Evolutionary conservation across 1,140 invertebrate genomes (phyloP).

Genomic region (Brachystomella parvula): DNA sequence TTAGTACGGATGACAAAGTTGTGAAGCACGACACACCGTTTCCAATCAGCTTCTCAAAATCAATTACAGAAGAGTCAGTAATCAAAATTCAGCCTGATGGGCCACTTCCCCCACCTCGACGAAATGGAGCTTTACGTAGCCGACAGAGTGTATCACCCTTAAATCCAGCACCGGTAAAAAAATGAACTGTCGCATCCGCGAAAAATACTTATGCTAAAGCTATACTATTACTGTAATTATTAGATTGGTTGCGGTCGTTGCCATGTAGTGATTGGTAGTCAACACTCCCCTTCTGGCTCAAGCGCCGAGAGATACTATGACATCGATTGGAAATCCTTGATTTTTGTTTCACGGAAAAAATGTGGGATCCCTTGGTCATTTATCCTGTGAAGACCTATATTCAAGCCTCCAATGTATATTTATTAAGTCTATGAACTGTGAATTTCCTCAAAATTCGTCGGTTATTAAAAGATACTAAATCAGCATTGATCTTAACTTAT

Average conservation of each 20-base stretch:
- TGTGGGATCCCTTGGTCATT: conserved; percentile 23
- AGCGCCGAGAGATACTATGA: not conserved
- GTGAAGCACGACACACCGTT: not conserved
- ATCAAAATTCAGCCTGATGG: not conserved
- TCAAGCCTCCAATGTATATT: not conserved
- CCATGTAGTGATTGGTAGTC: conserved; percentile 6
- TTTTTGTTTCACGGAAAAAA: not conserved
- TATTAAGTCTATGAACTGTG: conserved; percentile 5
- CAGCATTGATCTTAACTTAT: not conserved
- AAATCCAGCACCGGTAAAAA: not conserved
- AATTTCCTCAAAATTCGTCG: not conserved
- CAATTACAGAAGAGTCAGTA: not conserved
- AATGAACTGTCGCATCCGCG: no score
- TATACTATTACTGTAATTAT: not conserved
- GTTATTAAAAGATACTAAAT: not conserved
- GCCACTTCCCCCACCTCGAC: not conserved
- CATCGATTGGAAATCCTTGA: not conserved
- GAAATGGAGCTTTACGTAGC: not conserved
- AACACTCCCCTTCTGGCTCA: not conserved
- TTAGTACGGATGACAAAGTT: conserved; percentile 12
- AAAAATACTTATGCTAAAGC: not conserved
- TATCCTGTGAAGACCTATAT: conserved; percentile 10
- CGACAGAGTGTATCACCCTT: not conserved
- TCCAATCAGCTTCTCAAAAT: not conserved
- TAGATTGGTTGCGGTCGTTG: conserved; percentile 24